Evolutionary conservation across 2,888 invertebrate species (phyloP).

Genomic region (Acrobasis repandana): DNA sequence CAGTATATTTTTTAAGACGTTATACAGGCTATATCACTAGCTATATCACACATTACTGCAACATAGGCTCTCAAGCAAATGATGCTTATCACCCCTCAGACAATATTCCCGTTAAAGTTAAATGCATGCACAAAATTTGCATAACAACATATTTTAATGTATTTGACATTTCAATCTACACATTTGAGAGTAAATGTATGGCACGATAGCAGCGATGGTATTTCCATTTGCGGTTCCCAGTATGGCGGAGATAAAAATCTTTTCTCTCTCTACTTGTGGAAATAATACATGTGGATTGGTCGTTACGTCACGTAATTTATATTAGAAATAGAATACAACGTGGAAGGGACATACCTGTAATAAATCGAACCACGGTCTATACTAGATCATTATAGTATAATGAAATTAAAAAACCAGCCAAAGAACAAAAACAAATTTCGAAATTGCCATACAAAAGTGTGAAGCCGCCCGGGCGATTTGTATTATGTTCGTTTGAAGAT

Average conservation of each 20-base stretch:
- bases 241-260: not conserved
- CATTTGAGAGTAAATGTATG: not conserved
- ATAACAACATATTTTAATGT: constrained; percentile 15
- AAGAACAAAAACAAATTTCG: too few relatives aligned
- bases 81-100: constrained; percentile 8
- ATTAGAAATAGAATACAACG: too few relatives aligned
- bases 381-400: too few relatives aligned
- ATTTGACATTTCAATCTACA: constrained; percentile 13
- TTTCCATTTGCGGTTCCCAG: constrained; percentile 6
- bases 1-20: too few relatives aligned
- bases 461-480: too few relatives aligned
- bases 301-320: too few relatives aligned
- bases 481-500: too few relatives aligned
- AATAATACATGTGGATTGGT: not conserved
- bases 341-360: too few relatives aligned
- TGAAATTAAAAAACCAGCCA: too few relatives aligned
- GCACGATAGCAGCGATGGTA: not conserved
- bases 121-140: constrained; percentile 7
- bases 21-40: too few relatives aligned
- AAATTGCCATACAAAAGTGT: too few relatives aligned
- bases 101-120: not conserved
- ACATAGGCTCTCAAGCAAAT: not conserved
- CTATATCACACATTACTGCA: not conserved
- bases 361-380: too few relatives aligned
- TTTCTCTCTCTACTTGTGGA: not conserved